Percentiles rank a stretch among this genome's conserved stretches.
phyloP scores from a whole-genome alignment of 1,140 invertebrate genomes.

The Listronotus oregonensis region DNA sequence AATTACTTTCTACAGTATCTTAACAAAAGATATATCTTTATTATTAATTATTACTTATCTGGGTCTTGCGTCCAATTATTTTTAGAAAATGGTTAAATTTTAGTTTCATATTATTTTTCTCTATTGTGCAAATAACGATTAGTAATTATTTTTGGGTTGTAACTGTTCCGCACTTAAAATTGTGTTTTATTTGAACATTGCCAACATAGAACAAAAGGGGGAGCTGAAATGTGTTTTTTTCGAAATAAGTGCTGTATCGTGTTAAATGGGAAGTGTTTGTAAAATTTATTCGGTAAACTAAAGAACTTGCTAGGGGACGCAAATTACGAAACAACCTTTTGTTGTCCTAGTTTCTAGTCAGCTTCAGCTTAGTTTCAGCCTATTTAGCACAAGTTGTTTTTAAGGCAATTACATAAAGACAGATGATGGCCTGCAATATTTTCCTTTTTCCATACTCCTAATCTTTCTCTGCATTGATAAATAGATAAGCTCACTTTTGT shows the following conservation, averaged over 20 bases:
- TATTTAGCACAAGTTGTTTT: too few relatives aligned
- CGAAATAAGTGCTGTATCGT: background rate
- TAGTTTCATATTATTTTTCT: slow-evolving; percentile 8
- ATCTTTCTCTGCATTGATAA: too few relatives aligned
- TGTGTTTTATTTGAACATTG: slow-evolving; percentile 8
- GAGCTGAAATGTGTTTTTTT: slow-evolving; percentile 8
- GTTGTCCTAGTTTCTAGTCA: too few relatives aligned
- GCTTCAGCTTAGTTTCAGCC: too few relatives aligned
- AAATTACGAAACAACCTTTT: too few relatives aligned
- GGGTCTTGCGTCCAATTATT: slow-evolving; percentile 13
- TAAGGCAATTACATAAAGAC: too few relatives aligned
- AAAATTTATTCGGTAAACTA: background rate
- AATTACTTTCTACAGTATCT: too few relatives aligned
- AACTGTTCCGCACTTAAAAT: slow-evolving; percentile 6
- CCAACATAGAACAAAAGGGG: slow-evolving; percentile 13
- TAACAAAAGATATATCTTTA: too few relatives aligned
- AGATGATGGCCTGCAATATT: too few relatives aligned
- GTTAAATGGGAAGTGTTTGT: background rate
- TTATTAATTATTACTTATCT: too few relatives aligned
- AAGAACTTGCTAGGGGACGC: background rate
- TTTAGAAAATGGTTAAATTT: slow-evolving; percentile 15
- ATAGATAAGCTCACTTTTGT: too few relatives aligned
- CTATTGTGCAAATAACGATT: slow-evolving; percentile 15
- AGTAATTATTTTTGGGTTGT: slow-evolving; percentile 13
- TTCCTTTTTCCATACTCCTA: too few relatives aligned